These are phyloP conservation scores for Mormyrops attenuatus DNA, from an alignment of 2,797 vertebrate genomes.

Conservation along the genomic window DNA sequence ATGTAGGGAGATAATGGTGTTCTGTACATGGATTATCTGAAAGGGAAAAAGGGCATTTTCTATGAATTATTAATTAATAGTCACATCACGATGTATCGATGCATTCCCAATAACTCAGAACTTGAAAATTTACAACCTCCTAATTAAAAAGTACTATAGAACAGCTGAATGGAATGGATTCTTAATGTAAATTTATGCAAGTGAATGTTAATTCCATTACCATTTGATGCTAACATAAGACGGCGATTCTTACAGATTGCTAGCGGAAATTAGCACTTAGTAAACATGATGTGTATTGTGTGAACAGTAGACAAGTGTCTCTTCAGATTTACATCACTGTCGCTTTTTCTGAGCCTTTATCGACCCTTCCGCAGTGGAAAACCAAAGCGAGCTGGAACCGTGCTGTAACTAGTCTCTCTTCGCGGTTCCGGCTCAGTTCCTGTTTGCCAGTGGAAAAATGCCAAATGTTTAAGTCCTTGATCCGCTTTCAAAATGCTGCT, in stretches of 20 bases:
- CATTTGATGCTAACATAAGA: neutral
- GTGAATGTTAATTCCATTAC: neutral
- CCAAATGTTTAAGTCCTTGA: neutral
- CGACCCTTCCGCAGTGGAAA: neutral
- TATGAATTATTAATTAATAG: no score
- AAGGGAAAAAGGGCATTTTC: neutral
- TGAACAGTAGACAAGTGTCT: neutral
- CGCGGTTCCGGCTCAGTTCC: neutral
- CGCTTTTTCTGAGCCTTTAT: neutral
- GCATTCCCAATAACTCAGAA: neutral
- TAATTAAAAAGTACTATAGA: neutral
- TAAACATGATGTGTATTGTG: neutral
- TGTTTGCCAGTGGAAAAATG: neutral
- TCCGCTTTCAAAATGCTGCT: neutral
- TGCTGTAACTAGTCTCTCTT: neutral
- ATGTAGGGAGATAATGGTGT: neutral
- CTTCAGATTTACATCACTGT: neutral
- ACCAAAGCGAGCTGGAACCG: neutral
- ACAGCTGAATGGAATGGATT: neutral
- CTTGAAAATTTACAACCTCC: neutral
- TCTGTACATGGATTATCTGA: neutral
- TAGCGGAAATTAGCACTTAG: neutral
- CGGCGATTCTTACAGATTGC: neutral
- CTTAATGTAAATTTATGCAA: neutral
- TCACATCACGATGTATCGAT: neutral